These are phyloP conservation scores for Nibea albiflora DNA, from an alignment of 2,113 vertebrate genomes.

Conservation along the genomic window DNA sequence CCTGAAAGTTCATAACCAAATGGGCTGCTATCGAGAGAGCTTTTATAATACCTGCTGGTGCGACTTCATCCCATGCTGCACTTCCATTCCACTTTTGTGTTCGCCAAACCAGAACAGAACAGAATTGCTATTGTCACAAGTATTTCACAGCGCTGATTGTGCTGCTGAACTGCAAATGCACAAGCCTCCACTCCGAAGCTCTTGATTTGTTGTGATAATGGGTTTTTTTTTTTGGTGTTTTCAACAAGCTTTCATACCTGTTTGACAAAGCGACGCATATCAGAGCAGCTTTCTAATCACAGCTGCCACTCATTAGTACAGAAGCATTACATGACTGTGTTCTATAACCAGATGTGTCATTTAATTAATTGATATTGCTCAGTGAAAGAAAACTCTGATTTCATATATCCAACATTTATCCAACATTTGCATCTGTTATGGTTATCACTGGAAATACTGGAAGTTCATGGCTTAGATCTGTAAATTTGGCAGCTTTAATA, in stretches of 20 bases:
- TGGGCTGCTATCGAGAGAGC: constrained; percentile 31
- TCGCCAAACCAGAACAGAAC: constrained; percentile 49
- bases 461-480: background rate
- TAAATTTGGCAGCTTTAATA: background rate
- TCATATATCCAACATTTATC: background rate
- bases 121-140: constrained; percentile 58
- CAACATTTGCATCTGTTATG: background rate
- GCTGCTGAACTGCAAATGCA: constrained; percentile 8
- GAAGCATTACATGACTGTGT: constrained; percentile 8
- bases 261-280: constrained; percentile 17
- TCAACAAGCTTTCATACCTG: constrained; percentile 36
- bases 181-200: constrained; percentile 7
- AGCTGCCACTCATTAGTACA: constrained; percentile 20
- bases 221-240: constrained; percentile 36
- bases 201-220: constrained; percentile 46
- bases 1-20: constrained; percentile 33
- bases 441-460: background rate
- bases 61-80: constrained; percentile 44
- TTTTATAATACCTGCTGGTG: constrained; percentile 45
- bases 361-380: constrained; percentile 1
- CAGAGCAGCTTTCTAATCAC: constrained; percentile 17
- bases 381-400: background rate
- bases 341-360: background rate
- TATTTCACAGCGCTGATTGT: constrained; percentile 29
- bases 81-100: constrained; percentile 55